Evolutionary conservation across 2,797 vertebrate species (phyloP).

Genomic region (Apodemus agrarius): DNA sequence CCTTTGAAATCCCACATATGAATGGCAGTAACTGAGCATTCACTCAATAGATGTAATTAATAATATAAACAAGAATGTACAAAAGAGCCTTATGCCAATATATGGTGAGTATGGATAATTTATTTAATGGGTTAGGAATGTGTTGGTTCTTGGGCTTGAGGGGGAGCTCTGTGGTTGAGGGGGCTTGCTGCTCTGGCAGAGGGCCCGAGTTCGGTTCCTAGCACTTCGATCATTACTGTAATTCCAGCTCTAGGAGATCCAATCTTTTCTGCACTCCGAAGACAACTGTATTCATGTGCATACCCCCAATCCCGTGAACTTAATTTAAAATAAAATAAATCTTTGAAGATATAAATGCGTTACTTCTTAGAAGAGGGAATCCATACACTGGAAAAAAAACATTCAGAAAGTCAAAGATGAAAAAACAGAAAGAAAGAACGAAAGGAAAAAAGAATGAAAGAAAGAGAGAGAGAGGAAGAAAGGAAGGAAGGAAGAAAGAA

Average conservation of each 20-base stretch:
- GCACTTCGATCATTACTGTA: not conserved
- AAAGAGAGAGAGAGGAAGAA: no score
- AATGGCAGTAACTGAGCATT: no score
- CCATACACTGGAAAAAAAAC: not conserved
- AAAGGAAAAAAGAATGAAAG: no score
- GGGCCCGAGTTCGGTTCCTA: not conserved
- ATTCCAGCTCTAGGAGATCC: not conserved
- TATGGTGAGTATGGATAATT: not conserved
- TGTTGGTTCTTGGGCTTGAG: not conserved
- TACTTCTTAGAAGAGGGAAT: not conserved
- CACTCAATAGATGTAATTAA: not conserved
- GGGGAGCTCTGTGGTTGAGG: not conserved
- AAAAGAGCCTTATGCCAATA: not conserved
- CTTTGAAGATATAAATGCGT: not conserved
- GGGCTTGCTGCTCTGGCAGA: not conserved
- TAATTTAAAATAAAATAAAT: not conserved
- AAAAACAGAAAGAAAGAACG: no score
- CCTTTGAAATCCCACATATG: not conserved
- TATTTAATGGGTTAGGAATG: constrained; percentile 30
- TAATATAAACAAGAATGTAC: not conserved
- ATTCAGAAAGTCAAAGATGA: not conserved
- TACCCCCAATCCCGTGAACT: not conserved
- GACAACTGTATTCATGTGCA: not conserved
- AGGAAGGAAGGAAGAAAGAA: no score
- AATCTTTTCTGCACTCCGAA: no score